Percentiles rank a stretch among this genome's conserved stretches.
Conservation (phyloP, 2,113 vertebrate species). For the Chaenocephalus aceratus region DNA sequence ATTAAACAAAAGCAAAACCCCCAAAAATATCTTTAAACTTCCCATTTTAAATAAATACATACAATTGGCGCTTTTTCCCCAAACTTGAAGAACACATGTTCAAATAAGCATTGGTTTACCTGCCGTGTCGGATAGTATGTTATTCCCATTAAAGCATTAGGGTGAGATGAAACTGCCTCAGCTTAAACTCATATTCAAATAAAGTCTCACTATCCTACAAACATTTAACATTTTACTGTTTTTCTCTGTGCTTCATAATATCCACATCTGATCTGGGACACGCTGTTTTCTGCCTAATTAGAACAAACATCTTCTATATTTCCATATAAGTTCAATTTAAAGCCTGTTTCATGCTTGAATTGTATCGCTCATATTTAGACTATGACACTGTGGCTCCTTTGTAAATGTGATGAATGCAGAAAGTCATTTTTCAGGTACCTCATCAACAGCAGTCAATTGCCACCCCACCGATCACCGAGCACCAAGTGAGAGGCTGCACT, state of each 20-base stretch:
- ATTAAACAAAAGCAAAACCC: too few relatives aligned
- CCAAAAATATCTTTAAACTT: too few relatives aligned
- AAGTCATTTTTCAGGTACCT: constrained; percentile 75
- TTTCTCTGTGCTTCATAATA: constrained; percentile 1
- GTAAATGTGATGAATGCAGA: constrained; percentile 68
- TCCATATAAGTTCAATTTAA: constrained; percentile 24
- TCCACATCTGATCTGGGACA: neutral
- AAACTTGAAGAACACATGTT: too few relatives aligned
- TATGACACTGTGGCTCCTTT: constrained; percentile 59
- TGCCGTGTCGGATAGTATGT: neutral
- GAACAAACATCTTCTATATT: constrained; percentile 12
- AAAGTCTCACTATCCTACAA: neutral
- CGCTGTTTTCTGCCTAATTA: constrained; percentile 51
- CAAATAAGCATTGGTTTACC: neutral
- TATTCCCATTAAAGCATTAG: neutral
- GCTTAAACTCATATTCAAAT: neutral
- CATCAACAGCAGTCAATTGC: constrained; percentile 82
- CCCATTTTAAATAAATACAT: too few relatives aligned
- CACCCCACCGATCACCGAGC: constrained; percentile 65
- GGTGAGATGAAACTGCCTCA: neutral
- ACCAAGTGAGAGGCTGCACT: constrained; percentile 76
- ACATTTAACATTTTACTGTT: neutral
- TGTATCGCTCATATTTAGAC: constrained; percentile 36
- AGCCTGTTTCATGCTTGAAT: constrained; percentile 45
- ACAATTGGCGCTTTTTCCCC: too few relatives aligned